These are phyloP conservation scores for Aphelinus certus DNA, from an alignment of 1,140 invertebrate species.

Conservation along the genomic window DNA sequence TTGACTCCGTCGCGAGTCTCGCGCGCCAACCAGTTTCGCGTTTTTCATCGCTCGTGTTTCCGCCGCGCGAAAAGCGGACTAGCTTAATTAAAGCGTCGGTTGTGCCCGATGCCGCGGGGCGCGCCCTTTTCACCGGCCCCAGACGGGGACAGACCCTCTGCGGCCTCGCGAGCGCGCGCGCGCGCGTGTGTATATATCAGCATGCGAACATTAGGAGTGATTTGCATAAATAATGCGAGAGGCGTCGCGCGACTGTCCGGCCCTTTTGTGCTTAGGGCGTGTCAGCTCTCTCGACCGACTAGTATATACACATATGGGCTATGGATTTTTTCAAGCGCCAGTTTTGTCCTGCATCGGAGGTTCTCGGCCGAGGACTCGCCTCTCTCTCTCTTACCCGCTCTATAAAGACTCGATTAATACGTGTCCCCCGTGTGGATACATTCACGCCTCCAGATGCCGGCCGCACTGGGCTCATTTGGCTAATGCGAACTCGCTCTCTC, in stretches of 20 bases:
- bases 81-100: constrained; percentile 30
- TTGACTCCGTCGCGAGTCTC: neutral
- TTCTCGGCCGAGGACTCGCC: no score
- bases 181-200: neutral
- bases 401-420: neutral
- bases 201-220: constrained; percentile 22
- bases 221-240: constrained; percentile 35
- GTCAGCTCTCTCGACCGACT: no score
- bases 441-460: neutral
- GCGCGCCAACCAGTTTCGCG: constrained; percentile 1
- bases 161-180: no score
- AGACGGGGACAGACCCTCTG: no score
- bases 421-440: neutral
- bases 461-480: no score
- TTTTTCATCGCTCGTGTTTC: constrained; percentile 26
- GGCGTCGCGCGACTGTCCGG: neutral
- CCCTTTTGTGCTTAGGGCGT: no score
- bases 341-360: no score
- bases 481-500: no score
- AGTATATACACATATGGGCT: no score
- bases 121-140: no score
- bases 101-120: neutral
- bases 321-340: no score
- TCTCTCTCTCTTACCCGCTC: neutral
- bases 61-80: constrained; percentile 17